Conservation (phyloP, 2,888 invertebrate species). For the Agrotis exclamationis region DNA sequence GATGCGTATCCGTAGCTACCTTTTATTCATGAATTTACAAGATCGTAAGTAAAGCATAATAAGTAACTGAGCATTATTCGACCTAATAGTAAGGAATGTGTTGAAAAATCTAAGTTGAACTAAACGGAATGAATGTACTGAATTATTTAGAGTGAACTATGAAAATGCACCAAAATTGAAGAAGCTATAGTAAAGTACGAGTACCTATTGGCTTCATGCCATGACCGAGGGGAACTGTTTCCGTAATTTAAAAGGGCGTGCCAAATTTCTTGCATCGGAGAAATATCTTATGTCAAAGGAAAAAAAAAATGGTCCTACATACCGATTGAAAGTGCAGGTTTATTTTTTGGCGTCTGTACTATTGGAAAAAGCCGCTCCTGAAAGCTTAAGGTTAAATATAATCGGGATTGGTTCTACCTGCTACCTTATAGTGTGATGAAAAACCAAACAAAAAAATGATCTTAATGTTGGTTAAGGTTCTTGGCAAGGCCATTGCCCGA, state of each 20-base stretch:
- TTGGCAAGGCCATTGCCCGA: too few relatives aligned
- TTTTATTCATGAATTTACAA: not conserved
- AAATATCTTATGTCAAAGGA: slow-evolving; percentile 32
- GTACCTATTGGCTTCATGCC: slow-evolving; percentile 54
- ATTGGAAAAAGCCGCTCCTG: not conserved
- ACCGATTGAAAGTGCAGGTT: not conserved
- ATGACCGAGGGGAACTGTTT: slow-evolving; percentile 49
- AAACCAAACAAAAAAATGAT: too few relatives aligned
- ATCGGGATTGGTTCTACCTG: too few relatives aligned
- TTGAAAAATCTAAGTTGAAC: slow-evolving; percentile 26
- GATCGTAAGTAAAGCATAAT: not conserved
- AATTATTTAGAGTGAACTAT: slow-evolving; percentile 43
- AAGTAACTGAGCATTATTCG: not conserved
- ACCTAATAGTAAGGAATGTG: slow-evolving; percentile 15
- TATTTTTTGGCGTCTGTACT: not conserved
- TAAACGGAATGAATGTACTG: slow-evolving; percentile 35
- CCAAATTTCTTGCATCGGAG: slow-evolving; percentile 44
- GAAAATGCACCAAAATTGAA: slow-evolving; percentile 57
- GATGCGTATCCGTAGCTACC: not conserved
- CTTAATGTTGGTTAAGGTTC: too few relatives aligned
- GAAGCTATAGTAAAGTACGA: slow-evolving; percentile 52
- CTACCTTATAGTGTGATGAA: too few relatives aligned
- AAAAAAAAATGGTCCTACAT: not conserved
- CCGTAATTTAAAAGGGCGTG: slow-evolving; percentile 51
- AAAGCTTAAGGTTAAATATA: not conserved